phyloP scores from a whole-genome alignment of 2,888 invertebrate species.

The Apodemia mormo region DNA sequence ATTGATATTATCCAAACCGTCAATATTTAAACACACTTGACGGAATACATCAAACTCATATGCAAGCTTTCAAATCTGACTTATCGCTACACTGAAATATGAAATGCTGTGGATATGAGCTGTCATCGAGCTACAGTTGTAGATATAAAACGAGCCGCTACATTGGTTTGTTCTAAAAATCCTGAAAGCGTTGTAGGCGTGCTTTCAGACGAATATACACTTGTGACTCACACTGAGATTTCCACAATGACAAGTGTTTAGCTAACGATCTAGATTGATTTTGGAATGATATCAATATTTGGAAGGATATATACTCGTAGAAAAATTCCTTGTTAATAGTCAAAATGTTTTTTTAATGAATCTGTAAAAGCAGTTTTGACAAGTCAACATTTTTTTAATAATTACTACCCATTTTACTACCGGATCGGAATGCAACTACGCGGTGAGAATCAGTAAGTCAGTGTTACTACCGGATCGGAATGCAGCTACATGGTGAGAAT shows the following conservation, averaged over 20 bases:
- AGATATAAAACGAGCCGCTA: background rate
- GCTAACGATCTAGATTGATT: background rate
- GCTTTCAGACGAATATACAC: conserved; percentile 50
- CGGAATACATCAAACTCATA: background rate
- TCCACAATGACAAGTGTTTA: conserved; percentile 18
- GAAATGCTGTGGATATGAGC: conserved; percentile 4
- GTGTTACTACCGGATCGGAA: too few relatives aligned
- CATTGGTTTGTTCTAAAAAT: conserved; percentile 28
- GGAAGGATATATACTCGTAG: too few relatives aligned
- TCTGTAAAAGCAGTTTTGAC: too few relatives aligned
- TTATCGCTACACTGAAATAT: conserved; percentile 5
- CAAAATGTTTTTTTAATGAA: too few relatives aligned
- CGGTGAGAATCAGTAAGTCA: too few relatives aligned
- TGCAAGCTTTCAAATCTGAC: conserved; percentile 10
- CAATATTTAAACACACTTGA: conserved; percentile 3
- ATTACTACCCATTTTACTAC: too few relatives aligned
- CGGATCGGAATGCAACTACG: too few relatives aligned
- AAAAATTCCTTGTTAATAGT: too few relatives aligned
- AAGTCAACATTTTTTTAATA: too few relatives aligned
- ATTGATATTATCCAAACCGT: conserved; percentile 3
- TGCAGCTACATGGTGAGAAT: too few relatives aligned
- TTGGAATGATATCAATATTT: too few relatives aligned
- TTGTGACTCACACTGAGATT: conserved; percentile 43
- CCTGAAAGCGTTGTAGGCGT: conserved; percentile 43
- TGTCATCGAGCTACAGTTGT: conserved; percentile 12